Conservation (phyloP, 2,113 vertebrate species). For the Onychorhynchus coronatus region DNA sequence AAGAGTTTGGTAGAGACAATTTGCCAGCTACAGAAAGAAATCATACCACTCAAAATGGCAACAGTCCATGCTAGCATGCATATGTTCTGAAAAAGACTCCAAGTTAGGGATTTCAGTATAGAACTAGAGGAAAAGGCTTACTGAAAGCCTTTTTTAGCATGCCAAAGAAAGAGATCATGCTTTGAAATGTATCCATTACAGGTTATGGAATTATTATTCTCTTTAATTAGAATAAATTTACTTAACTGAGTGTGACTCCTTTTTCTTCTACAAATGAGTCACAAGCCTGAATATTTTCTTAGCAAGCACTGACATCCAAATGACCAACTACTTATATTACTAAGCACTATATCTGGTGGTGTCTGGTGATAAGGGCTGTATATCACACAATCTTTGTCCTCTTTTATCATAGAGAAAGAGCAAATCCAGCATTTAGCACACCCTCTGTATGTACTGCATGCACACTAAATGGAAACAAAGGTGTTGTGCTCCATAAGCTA, state of each 20-base stretch:
- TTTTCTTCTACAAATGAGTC: background rate
- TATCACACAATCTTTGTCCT: background rate
- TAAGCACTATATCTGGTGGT: background rate
- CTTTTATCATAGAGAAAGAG: background rate
- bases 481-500: background rate
- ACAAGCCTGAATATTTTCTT: background rate
- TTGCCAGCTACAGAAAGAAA: background rate
- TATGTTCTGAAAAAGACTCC: background rate
- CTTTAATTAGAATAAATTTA: background rate
- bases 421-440: background rate
- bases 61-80: background rate
- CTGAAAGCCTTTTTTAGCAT: background rate
- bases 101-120: background rate
- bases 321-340: background rate
- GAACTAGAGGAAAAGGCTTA: background rate
- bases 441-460: background rate
- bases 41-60: background rate
- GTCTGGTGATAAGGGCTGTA: background rate
- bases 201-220: background rate
- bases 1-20: background rate
- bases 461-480: background rate
- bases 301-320: background rate
- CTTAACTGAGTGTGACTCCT: background rate
- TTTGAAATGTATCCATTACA: background rate
- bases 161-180: background rate